These are phyloP conservation scores for Urechis unicinctus DNA, from an alignment of 2,888 invertebrate species.

Conservation along the genomic window DNA sequence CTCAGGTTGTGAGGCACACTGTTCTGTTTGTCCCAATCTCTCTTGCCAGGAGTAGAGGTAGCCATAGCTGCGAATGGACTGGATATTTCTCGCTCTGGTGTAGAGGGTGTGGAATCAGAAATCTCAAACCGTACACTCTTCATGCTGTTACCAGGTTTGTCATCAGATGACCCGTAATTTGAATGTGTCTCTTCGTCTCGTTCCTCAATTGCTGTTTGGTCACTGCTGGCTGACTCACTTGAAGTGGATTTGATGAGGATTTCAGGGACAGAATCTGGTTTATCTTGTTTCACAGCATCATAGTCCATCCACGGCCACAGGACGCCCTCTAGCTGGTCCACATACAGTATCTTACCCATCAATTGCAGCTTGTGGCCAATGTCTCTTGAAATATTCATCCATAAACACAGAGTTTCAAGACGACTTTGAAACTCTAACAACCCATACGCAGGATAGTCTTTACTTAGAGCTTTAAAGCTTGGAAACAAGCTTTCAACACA, in stretches of 20 bases:
- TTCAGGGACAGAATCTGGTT: neutral
- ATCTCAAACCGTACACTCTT: constrained; percentile 4
- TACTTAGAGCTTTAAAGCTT: constrained; percentile 71
- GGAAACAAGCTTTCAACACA: constrained; percentile 76
- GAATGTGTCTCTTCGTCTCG: neutral
- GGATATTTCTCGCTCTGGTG: neutral
- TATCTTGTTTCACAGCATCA: constrained; percentile 1
- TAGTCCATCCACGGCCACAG: constrained; percentile 39
- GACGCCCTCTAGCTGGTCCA: constrained; percentile 26
- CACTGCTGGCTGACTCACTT: neutral
- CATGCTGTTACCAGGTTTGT: neutral
- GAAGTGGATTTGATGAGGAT: neutral
- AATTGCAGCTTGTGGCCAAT: constrained; percentile 74
- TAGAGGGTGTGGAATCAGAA: neutral
- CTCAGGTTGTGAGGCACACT: constrained; percentile 18
- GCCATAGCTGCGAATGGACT: neutral
- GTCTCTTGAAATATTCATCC: constrained; percentile 84
- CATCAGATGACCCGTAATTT: neutral
- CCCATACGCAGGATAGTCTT: constrained; percentile 66
- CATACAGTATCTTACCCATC: constrained; percentile 45
- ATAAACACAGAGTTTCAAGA: constrained; percentile 77
- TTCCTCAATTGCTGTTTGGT: neutral
- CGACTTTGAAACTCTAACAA: constrained; percentile 62
- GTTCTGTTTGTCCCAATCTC: too few species aligned
- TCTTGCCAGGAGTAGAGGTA: neutral